Evolutionary conservation across 2,797 vertebrate species (phyloP).

Genomic region (Spheniscus humboldti): DNA sequence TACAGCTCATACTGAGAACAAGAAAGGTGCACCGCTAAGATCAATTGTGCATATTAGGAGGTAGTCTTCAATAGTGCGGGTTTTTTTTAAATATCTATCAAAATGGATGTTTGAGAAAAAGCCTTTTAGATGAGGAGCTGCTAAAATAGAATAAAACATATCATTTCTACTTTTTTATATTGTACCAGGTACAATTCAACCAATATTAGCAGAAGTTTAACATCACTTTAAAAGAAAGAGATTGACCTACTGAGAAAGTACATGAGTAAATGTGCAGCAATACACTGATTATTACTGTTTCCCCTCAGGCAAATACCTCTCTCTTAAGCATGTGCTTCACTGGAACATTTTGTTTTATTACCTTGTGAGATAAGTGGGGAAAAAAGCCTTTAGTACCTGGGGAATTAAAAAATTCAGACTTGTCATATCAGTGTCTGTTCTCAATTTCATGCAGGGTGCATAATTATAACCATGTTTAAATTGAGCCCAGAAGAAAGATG

Average conservation of each 20-base stretch:
- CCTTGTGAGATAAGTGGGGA: conserved; percentile 90
- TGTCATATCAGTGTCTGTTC: conserved; percentile 90
- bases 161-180: conserved; percentile 52
- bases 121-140: conserved; percentile 61
- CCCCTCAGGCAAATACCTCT: conserved; percentile 96
- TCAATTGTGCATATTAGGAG: conserved; percentile 82
- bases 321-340: conserved; percentile 87
- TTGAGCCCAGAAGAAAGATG: conserved; percentile 98
- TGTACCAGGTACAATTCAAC: conserved; percentile 75
- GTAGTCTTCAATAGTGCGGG: conserved; percentile 71
- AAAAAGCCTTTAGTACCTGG: conserved; percentile 85
- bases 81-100: conserved; percentile 67
- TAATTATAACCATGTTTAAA: conserved; percentile 96
- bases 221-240: conserved; percentile 84
- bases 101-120: conserved; percentile 74
- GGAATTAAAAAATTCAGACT: conserved; percentile 92
- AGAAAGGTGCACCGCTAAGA: conserved; percentile 77
- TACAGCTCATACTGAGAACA: conserved; percentile 79
- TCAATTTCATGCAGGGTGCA: conserved; percentile 88
- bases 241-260: conserved; percentile 89
- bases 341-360: conserved; percentile 96
- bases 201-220: conserved; percentile 86
- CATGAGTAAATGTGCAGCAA: conserved; percentile 87
- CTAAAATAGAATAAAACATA: conserved; percentile 57
- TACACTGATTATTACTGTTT: conserved; percentile 91